These are phyloP conservation scores for Meandrina meandrites DNA, from an alignment of 92 coral and sea anemone species.

Conservation along the genomic window DNA sequence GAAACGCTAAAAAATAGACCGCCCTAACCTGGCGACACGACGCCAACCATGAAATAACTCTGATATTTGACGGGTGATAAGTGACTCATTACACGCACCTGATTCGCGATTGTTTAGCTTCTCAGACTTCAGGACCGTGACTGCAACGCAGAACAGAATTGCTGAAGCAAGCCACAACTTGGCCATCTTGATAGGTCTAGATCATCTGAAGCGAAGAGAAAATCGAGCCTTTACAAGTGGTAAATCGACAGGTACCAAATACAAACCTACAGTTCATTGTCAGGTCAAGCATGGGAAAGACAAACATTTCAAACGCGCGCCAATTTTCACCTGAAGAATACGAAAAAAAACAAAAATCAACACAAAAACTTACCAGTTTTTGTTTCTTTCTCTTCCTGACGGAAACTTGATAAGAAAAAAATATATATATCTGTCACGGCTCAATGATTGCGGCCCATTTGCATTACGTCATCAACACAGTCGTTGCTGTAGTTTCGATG, in stretches of 20 bases:
- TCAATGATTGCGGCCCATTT: neutral
- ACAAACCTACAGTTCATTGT: neutral
- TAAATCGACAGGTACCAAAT: slow-evolving; percentile 32
- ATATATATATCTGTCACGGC: slow-evolving; percentile 13
- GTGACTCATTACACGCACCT: slow-evolving; percentile 30
- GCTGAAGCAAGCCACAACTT: slow-evolving; percentile 62
- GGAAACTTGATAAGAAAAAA: neutral
- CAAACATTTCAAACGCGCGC: neutral
- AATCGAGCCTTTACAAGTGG: neutral
- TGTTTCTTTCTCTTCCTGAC: neutral
- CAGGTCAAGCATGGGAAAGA: neutral
- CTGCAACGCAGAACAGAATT: slow-evolving; percentile 50
- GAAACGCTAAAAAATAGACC: neutral
- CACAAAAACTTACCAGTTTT: slow-evolving; percentile 27
- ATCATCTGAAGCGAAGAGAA: slow-evolving; percentile 58
- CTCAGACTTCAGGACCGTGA: slow-evolving; percentile 43
- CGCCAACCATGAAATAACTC: neutral
- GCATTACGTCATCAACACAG: slow-evolving; percentile 26
- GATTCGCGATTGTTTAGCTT: slow-evolving; percentile 28
- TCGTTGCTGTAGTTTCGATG: slow-evolving; percentile 16
- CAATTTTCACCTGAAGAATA: neutral
- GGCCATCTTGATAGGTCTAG: slow-evolving; percentile 59
- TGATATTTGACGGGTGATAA: neutral
- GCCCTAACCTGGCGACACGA: neutral
- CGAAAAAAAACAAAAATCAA: neutral